Base-by-base conservation (phyloP, 2,113 vertebrate genomes). In the Bubo bubo region DNA sequence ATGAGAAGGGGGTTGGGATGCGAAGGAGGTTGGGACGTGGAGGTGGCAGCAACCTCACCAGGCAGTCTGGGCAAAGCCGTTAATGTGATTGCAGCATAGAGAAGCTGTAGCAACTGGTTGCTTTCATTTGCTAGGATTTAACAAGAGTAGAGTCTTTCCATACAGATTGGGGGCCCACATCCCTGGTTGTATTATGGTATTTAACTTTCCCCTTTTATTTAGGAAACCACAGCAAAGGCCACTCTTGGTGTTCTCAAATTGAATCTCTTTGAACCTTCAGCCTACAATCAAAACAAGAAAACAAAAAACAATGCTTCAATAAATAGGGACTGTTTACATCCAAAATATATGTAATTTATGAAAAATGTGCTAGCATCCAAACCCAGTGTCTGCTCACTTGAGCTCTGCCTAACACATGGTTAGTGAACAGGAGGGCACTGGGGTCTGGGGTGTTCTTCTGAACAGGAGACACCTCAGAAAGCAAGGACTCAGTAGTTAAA, bases 231-330 rank as follows among this genome's bases (percentile, higher is more conserved):
- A 79, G 92, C 85, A 88, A 64, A 88, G 45, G 58, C 77, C n/a
- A 5, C 24, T 79, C 63, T 26, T 72, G 21, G 6, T 75, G 35
- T 56, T 85, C 24, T 87, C 73, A 74, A 32, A 55, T 19, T 47
- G 62, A 39, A 60, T 32, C 6, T 45, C 62, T 89, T 56, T 91
- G 53, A 97, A 79, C 62, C 34, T 91, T 91, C 56, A 87, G 47
- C 64, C 64, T 84, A 22, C 73, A 89, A 35, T 79, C 64, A 89
- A 91, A 92, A 77, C 59, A 94, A 90, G 58, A 92, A 87, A 87
- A 93, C 22, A 80, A 55, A 87, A 88, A 82, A 53, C 3, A 34
- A 18, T 37, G 19, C 52, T 93, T 85, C 39, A 64, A 68, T 49
- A 52, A 82, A 79, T 20, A 92, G 35, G 39, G 10, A 24, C 59